Conservation (phyloP, 2,888 invertebrate species). For the Ceramica pisi region DNA sequence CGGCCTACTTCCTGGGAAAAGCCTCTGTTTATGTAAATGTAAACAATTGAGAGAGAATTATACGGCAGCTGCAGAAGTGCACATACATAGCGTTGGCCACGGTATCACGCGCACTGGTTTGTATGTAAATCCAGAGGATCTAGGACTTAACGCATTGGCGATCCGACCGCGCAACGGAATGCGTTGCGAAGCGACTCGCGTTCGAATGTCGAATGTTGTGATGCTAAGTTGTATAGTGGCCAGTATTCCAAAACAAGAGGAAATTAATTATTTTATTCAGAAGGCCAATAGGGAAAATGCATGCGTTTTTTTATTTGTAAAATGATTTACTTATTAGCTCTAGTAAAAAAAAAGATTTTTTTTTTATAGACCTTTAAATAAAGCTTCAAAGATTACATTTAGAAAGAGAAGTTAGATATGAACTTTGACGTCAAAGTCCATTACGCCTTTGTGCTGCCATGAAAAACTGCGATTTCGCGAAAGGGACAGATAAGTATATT, state of each 20-base stretch:
- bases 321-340: too few species aligned
- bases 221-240: neutral
- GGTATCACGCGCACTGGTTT: conserved; percentile 46
- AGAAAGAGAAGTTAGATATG: too few species aligned
- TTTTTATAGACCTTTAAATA: too few species aligned
- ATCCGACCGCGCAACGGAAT: conserved; percentile 31
- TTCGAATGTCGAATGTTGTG: conserved; percentile 10
- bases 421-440: too few species aligned
- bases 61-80: conserved; percentile 52
- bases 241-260: neutral
- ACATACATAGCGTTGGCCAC: conserved; percentile 26
- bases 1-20: neutral
- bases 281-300: neutral
- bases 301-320: too few species aligned
- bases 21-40: conserved; percentile 34
- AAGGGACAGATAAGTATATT: too few species aligned
- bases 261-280: neutral
- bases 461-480: too few species aligned
- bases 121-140: conserved; percentile 55
- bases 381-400: too few species aligned
- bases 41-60: conserved; percentile 45
- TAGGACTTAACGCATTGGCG: conserved; percentile 56
- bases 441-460: too few species aligned
- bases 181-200: conserved; percentile 18
- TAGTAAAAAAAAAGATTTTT: too few species aligned